Base-by-base conservation (phyloP, 2,113 vertebrate genomes). In the Tachysurus vachellii region DNA sequence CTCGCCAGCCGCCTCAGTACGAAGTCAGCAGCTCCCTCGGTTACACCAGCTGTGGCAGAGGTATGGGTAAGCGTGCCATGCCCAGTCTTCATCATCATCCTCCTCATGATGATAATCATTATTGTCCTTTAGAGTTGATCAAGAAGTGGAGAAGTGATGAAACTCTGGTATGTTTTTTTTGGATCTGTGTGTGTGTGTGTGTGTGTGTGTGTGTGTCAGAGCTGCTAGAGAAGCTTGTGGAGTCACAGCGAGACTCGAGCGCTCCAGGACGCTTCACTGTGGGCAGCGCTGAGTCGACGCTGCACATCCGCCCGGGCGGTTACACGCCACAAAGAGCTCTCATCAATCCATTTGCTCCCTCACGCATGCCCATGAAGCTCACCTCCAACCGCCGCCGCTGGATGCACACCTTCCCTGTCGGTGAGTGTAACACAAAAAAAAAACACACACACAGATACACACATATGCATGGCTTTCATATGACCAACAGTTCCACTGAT, bases 21-120 rank as follows among this genome's bases (percentile, higher is more conserved):
- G 98, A 99, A 95, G 97, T 99, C 96, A 99, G 98, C 96, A 99
- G 98, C 92, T 99, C 98, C 12, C 92, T 99, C 91, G 98, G 98
- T 77, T 99, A 99, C 91, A 97, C 97, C 91, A 97, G 97, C 82
- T 90, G 85, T 94, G 97, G 96, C 73, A 95, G 96, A 97, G 98
- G 98, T 99, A 92, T 11, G 10, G 54, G 28, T 9, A 11, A 28
- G 50, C 26, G 28, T 17, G 54, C 50, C 50, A 79, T 17, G 14
- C 26, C 75, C 26, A 31, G 9, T 9, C 5, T 26, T 17, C 73
- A 26, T 23, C 50, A 53, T 26, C 5, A 2, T 75, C 71, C 12
- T 44, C 17, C 0, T 66, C 64, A 12, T 66, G 3, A 56, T 3
- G 5, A 5, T 21, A 4, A 16, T 12, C 53, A 57, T 57, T 23